Evolutionary conservation across 2,113 vertebrate genomes (phyloP).

Genomic region (Hipposideros armiger): DNA sequence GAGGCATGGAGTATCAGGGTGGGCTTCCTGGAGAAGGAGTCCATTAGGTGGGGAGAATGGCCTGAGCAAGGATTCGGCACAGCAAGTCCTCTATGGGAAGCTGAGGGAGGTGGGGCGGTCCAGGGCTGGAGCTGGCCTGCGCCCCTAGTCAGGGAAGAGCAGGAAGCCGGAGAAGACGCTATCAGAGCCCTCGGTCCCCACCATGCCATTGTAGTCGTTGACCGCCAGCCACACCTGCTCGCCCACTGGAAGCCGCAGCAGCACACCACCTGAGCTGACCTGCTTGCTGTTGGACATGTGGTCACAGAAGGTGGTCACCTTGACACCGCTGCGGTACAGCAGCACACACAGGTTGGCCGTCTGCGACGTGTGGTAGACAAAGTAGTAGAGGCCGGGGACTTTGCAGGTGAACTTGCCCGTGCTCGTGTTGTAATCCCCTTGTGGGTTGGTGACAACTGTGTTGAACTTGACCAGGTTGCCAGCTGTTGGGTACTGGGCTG

Average conservation of each 20-base stretch:
- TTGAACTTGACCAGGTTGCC: conserved; percentile 85
- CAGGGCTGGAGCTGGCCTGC: rapidly evolving
- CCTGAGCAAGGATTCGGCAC: rapidly evolving
- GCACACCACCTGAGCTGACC: conserved; percentile 88
- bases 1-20: background rate
- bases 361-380: conserved; percentile 88
- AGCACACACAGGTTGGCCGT: conserved; percentile 86
- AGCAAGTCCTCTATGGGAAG: rapidly evolving
- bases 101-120: rapidly evolving
- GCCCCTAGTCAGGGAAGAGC: conserved; percentile 88
- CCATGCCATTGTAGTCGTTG: conserved; percentile 90
- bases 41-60: background rate
- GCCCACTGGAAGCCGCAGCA: conserved; percentile 78
- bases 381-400: conserved; percentile 91
- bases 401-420: conserved; percentile 90
- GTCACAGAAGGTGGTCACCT: conserved; percentile 89
- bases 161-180: conserved; percentile 93
- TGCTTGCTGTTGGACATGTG: conserved; percentile 87
- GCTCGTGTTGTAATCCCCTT: conserved; percentile 83
- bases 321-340: conserved; percentile 60
- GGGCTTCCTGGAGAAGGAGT: conserved; percentile 48
- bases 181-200: conserved; percentile 80
- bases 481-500: background rate
- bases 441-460: conserved; percentile 85
- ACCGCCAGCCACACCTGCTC: conserved; percentile 89